phyloP scores from a whole-genome alignment of 1,140 invertebrate genomes.

The Trichomalopsis sarcophagae region DNA sequence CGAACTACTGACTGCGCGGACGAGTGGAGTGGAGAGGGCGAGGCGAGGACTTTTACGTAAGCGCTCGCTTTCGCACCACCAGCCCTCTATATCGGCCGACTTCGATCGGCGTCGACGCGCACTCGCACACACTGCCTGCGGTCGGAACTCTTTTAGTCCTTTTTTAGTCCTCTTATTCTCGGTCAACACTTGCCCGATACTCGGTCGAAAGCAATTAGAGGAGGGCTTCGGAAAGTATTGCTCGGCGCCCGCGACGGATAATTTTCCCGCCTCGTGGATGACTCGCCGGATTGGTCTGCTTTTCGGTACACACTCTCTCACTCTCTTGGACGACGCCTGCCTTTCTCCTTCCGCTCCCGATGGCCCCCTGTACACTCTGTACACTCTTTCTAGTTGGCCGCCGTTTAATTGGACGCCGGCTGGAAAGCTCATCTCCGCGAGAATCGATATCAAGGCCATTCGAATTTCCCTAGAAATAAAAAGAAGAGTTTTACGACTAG shows the following conservation, averaged over 20 bases:
- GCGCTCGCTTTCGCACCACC: too few species aligned
- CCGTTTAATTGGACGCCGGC: background rate
- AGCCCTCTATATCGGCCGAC: too few species aligned
- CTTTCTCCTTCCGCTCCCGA: too few species aligned
- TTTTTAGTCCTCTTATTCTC: background rate
- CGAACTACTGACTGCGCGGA: background rate
- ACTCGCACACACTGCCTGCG: background rate
- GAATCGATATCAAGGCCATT: too few species aligned
- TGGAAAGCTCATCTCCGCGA: background rate
- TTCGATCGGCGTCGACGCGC: too few species aligned
- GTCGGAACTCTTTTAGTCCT: too few species aligned
- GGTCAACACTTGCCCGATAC: constrained; percentile 23
- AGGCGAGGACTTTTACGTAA: too few species aligned
- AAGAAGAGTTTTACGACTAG: too few species aligned
- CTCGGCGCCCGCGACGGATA: background rate
- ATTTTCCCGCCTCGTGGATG: constrained; percentile 30
- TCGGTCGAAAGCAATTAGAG: constrained; percentile 37
- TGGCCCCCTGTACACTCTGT: too few species aligned
- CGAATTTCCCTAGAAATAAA: too few species aligned
- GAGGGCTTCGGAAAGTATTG: background rate
- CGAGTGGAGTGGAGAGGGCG: background rate
- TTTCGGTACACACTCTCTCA: background rate
- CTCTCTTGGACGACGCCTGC: too few species aligned
- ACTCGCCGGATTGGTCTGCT: constrained; percentile 1
- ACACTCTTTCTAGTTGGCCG: background rate